Conservation (phyloP, 2,888 invertebrate species). For the Cephus spinipes region DNA sequence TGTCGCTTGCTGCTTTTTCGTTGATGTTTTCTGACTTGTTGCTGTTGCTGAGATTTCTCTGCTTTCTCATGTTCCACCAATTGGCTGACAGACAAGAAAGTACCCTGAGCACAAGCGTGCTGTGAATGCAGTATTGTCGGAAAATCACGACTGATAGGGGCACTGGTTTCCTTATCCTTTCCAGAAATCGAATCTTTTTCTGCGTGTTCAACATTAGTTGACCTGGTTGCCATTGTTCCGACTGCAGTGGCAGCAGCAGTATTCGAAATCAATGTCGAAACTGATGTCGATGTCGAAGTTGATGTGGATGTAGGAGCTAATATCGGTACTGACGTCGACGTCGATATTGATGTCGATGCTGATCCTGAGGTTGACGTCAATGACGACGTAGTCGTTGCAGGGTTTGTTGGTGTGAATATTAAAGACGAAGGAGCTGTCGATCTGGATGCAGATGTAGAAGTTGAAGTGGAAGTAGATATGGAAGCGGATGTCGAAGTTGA, state of each 20-base stretch:
- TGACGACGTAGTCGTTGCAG: background rate
- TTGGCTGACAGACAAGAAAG: slow-evolving; percentile 74
- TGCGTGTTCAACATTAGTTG: slow-evolving; percentile 33
- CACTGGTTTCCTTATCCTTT: slow-evolving; percentile 55
- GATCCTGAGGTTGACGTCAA: background rate
- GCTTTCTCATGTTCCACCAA: slow-evolving; percentile 71
- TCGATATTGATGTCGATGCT: background rate
- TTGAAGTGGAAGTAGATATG: background rate
- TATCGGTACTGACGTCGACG: background rate
- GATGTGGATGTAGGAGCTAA: background rate
- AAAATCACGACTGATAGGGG: slow-evolving; percentile 46
- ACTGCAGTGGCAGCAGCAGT: background rate
- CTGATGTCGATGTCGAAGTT: background rate
- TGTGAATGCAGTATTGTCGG: slow-evolving; percentile 59
- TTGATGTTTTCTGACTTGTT: slow-evolving; percentile 53
- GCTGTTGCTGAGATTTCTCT: slow-evolving; percentile 53
- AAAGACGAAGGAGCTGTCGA: background rate
- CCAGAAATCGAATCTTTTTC: slow-evolving; percentile 40
- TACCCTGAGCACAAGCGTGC: slow-evolving; percentile 61
- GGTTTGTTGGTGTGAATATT: background rate
- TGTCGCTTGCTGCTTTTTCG: slow-evolving; percentile 61
- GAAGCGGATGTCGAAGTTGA: background rate
- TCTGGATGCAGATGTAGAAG: background rate
- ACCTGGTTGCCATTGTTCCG: slow-evolving; percentile 21
- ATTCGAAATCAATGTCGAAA: background rate